phyloP scores from a whole-genome alignment of 2,888 invertebrate species.

The Eupithecia exiguata region DNA sequence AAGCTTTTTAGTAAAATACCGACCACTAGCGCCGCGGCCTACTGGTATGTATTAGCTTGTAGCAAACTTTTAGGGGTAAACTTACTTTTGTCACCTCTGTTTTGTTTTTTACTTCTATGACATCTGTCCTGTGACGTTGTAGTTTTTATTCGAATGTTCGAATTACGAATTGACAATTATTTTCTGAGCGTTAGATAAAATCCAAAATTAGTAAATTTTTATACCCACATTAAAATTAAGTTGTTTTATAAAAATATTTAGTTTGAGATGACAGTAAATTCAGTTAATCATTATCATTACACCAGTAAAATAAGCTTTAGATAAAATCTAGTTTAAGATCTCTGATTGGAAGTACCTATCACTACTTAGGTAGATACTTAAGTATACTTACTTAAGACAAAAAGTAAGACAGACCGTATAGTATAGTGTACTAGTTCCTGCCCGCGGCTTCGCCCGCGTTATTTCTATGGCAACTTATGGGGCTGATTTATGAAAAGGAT shows the following conservation, averaged over 20 bases:
- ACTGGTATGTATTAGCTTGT: not conserved
- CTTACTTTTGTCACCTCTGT: slow-evolving; percentile 36
- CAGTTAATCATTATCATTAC: too few relatives aligned
- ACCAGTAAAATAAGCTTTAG: too few relatives aligned
- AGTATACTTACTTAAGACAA: too few relatives aligned
- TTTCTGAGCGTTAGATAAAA: not conserved
- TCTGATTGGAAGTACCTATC: too few relatives aligned
- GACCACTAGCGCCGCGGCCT: not conserved
- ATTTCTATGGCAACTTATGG: too few relatives aligned
- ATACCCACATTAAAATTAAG: not conserved
- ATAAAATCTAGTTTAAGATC: too few relatives aligned
- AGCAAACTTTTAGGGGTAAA: not conserved
- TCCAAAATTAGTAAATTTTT: not conserved
- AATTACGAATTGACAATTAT: slow-evolving; percentile 3
- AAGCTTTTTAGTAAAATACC: not conserved
- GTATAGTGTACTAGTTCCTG: too few relatives aligned
- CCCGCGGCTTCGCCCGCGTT: too few relatives aligned
- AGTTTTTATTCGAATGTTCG: slow-evolving; percentile 15
- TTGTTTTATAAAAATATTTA: not conserved
- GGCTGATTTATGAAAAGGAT: too few relatives aligned
- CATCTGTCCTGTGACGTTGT: slow-evolving; percentile 37
- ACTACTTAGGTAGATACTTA: too few relatives aligned
- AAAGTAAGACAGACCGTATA: too few relatives aligned
- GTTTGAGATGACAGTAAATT: too few relatives aligned
- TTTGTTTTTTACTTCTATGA: slow-evolving; percentile 26